Evolutionary conservation across 1,140 invertebrate genomes (phyloP).

Genomic region (Hypothenemus hampei): DNA sequence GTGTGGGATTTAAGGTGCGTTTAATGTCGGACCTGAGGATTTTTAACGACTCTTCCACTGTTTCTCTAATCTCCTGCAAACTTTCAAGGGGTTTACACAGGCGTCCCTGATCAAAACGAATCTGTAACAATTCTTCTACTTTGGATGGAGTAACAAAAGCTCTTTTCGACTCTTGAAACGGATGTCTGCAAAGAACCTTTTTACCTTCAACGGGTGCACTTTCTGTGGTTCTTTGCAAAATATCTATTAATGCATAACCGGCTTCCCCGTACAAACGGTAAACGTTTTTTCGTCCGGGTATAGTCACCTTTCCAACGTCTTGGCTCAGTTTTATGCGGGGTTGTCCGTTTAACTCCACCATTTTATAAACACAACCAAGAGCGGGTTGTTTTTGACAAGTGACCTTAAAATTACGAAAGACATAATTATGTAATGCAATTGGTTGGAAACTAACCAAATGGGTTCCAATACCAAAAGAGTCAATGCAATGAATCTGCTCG

Average conservation of each 20-base stretch:
- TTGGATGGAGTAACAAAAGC: slow-evolving; percentile 86
- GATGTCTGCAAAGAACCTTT: slow-evolving; percentile 90
- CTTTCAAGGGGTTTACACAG: slow-evolving; percentile 65
- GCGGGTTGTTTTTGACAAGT: slow-evolving; percentile 90
- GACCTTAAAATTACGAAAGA: no score
- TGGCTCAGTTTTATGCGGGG: slow-evolving; percentile 97
- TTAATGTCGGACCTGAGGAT: slow-evolving; percentile 89
- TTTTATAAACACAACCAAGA: slow-evolving; percentile 96
- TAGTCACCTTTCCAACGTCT: slow-evolving; percentile 96
- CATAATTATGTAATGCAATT: no score
- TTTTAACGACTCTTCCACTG: slow-evolving; percentile 74
- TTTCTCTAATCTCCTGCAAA: slow-evolving; percentile 70
- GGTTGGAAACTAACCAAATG: slow-evolving; percentile 50
- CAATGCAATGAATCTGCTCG: slow-evolving; percentile 94
- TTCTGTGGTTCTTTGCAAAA: slow-evolving; percentile 79
- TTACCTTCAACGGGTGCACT: slow-evolving; percentile 67
- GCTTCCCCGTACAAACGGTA: slow-evolving; percentile 81
- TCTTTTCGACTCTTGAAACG: slow-evolving; percentile 92
- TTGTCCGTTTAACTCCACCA: slow-evolving; percentile 88
- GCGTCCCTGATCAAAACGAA: slow-evolving; percentile 80
- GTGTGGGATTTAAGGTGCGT: slow-evolving; percentile 93
- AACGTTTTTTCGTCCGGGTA: slow-evolving; percentile 85
- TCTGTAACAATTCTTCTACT: slow-evolving; percentile 71
- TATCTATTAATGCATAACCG: slow-evolving; percentile 87
- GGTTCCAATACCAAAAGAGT: slow-evolving; percentile 93